phyloP scores from a whole-genome alignment of 1,140 invertebrate genomes.

The Meloidogyne hapla region DNA sequence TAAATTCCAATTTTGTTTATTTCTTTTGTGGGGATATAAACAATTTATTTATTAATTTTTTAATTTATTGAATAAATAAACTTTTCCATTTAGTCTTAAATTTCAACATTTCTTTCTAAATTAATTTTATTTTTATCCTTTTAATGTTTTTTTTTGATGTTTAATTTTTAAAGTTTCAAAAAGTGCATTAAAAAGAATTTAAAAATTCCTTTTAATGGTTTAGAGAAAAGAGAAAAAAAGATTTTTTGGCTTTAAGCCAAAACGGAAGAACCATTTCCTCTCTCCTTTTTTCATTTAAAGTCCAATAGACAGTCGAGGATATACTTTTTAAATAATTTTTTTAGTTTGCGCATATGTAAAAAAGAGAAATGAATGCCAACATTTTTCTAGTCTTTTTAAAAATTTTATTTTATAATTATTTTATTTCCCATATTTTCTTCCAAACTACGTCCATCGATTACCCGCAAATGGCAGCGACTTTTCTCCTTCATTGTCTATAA shows the following conservation, averaged over 20 bases:
- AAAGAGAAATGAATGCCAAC: background rate
- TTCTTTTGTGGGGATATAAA: too few species aligned
- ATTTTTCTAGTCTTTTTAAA: too few species aligned
- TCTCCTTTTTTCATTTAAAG: background rate
- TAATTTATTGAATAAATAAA: background rate
- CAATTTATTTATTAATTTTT: background rate
- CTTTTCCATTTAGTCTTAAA: background rate
- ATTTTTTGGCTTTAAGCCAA: too few species aligned
- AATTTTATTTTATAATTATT: too few species aligned
- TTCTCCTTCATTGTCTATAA: background rate
- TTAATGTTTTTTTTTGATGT: conserved; percentile 3
- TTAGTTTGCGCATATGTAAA: background rate
- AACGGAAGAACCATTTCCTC: too few species aligned
- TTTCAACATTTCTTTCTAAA: background rate
- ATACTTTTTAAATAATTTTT: background rate
- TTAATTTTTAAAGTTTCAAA: background rate
- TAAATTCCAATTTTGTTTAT: too few species aligned
- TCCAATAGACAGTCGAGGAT: background rate
- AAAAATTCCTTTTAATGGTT: too few species aligned
- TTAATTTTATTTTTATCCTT: conserved; percentile 6
- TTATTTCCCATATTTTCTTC: background rate
- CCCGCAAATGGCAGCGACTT: background rate
- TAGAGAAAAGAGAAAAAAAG: too few species aligned
- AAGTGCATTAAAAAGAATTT: too few species aligned
- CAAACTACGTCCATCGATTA: background rate